These are phyloP conservation scores for Melinopterus prodromus DNA, from an alignment of 2,888 invertebrate species.

Conservation along the genomic window DNA sequence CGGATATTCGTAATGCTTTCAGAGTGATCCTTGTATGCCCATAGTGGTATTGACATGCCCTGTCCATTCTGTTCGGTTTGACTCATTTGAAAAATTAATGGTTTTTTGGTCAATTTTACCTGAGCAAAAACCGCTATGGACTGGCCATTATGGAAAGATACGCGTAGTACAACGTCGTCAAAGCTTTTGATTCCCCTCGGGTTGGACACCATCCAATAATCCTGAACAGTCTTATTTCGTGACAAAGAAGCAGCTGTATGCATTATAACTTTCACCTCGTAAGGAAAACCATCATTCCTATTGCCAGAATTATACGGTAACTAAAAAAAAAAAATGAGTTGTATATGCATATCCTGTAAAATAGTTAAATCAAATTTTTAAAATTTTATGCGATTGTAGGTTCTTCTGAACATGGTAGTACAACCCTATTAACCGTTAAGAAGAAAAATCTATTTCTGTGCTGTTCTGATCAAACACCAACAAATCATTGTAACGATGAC, in stretches of 20 bases:
- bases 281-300: neutral
- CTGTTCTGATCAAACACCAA: too few species aligned
- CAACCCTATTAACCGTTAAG: too few species aligned
- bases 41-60: neutral
- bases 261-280: neutral
- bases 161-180: neutral
- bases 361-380: too few species aligned
- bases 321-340: too few species aligned
- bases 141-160: neutral
- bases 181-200: neutral
- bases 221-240: neutral
- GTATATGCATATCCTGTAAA: too few species aligned
- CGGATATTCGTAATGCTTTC: neutral
- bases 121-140: neutral
- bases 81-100: neutral
- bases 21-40: neutral
- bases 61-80: neutral
- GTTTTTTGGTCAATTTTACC: neutral
- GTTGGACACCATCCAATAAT: neutral
- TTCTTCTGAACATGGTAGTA: too few species aligned
- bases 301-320: too few species aligned
- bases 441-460: too few species aligned
- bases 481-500: too few species aligned
- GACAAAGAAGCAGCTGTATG: neutral
- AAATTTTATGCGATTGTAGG: too few species aligned